Evolutionary conservation across 2,888 invertebrate genomes (phyloP).

Genomic region (Melangyna quadrimaculata): DNA sequence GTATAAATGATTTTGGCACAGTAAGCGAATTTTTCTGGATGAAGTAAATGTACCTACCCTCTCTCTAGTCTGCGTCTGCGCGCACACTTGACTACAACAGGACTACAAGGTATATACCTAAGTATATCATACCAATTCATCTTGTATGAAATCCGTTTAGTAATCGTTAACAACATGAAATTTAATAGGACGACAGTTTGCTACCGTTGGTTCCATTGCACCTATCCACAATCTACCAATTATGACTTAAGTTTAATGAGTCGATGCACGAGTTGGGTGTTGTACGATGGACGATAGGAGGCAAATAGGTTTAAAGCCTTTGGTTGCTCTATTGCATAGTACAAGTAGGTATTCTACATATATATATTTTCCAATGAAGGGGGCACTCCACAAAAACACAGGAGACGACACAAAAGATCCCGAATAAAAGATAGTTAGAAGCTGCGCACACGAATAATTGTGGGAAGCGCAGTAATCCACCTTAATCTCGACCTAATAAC

Average conservation of each 20-base stretch:
- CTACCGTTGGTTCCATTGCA: slow-evolving; percentile 45
- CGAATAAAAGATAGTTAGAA: slow-evolving; percentile 48
- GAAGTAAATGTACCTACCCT: neutral
- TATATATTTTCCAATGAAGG: neutral
- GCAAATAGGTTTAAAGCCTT: neutral
- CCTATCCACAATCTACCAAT: slow-evolving; percentile 48
- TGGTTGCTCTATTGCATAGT: slow-evolving; percentile 4
- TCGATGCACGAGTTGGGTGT: slow-evolving; percentile 65
- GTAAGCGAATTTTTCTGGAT: slow-evolving; percentile 28
- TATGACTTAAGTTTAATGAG: slow-evolving; percentile 67
- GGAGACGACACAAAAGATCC: slow-evolving; percentile 58
- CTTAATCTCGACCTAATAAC: slow-evolving; percentile 61
- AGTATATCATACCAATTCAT: slow-evolving; percentile 30
- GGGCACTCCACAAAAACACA: neutral
- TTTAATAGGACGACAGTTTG: slow-evolving; percentile 61
- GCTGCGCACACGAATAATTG: slow-evolving; percentile 52
- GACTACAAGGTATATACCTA: neutral
- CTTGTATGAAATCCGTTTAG: slow-evolving; percentile 60
- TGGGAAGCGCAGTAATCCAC: slow-evolving; percentile 57
- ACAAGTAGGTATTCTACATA: neutral
- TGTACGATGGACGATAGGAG: slow-evolving; percentile 21
- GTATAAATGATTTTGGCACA: slow-evolving; percentile 32
- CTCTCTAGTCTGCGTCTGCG: neutral
- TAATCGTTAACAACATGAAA: slow-evolving; percentile 60
- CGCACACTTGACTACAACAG: slow-evolving; percentile 6